A percentile compares a stretch with the other conserved stretches of the same genome.
Evolutionary conservation across 2,113 vertebrate genomes (phyloP).

Genomic region (Shinisaurus crocodilurus): DNA sequence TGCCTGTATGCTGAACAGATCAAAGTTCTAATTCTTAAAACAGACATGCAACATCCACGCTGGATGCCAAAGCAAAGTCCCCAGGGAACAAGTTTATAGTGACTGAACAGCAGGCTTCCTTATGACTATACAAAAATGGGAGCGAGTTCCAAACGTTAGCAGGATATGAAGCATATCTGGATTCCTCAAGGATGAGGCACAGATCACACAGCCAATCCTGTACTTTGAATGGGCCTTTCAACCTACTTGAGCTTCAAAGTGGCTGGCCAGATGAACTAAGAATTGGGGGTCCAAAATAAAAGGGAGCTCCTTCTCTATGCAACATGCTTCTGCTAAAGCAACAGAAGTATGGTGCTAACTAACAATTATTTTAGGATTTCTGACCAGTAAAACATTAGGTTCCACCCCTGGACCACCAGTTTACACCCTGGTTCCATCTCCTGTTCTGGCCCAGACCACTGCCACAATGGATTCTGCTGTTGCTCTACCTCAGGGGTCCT

Average conservation of each 20-base stretch:
- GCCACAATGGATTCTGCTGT: not conserved
- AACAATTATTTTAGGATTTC: not conserved
- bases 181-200: not conserved
- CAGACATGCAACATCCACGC: not conserved
- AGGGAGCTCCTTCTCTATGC: not conserved
- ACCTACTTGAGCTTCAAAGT: not conserved
- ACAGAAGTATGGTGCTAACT: not conserved
- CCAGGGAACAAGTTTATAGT: not conserved
- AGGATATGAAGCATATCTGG: not conserved
- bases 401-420: not conserved
- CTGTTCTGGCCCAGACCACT: not conserved
- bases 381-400: not conserved
- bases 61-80: not conserved
- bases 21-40: not conserved
- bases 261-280: not conserved
- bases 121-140: not conserved
- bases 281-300: not conserved
- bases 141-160: conserved; percentile 7
- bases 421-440: not conserved
- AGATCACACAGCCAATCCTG: fast-evolving
- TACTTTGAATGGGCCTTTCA: not conserved
- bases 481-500: too few relatives aligned
- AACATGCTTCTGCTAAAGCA: not conserved
- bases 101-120: not conserved
- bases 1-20: not conserved